Percentiles rank a stretch among this genome's conserved stretches.
Evolutionary conservation across 2,113 vertebrate species (phyloP).

Genomic region (Apodemus sylvaticus): DNA sequence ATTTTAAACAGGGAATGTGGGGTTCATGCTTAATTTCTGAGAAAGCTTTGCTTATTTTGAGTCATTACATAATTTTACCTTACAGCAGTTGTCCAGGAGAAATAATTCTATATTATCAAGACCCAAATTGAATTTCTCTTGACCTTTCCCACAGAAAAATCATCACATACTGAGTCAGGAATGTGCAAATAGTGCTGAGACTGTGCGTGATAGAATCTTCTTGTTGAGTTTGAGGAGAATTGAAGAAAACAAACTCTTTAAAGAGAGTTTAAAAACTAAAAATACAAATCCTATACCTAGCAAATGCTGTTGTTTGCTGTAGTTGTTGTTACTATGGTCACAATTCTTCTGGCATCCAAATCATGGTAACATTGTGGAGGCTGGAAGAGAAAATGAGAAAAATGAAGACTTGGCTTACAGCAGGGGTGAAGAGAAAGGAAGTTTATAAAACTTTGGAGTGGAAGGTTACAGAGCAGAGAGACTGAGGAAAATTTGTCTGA

Average conservation of each 20-base stretch:
- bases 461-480: too few species aligned
- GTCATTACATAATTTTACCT: background rate
- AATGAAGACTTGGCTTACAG: background rate
- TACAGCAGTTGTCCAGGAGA: background rate
- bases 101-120: background rate
- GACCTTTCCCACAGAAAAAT: constrained; percentile 1
- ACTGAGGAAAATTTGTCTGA: too few species aligned
- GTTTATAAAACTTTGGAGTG: background rate
- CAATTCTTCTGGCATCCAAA: background rate
- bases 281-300: too few species aligned
- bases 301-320: background rate
- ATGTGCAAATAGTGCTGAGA: background rate
- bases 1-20: background rate
- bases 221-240: background rate
- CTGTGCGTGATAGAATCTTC: background rate
- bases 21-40: background rate
- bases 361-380: background rate
- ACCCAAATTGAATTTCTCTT: background rate
- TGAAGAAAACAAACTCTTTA: background rate
- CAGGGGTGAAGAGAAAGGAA: background rate
- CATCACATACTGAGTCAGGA: background rate
- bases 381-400: background rate
- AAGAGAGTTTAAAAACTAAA: background rate
- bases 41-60: background rate
- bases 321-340: background rate